These are phyloP conservation scores for Drosophila peninsularis DNA, from an alignment of 2,888 invertebrate genomes.

Conservation along the genomic window DNA sequence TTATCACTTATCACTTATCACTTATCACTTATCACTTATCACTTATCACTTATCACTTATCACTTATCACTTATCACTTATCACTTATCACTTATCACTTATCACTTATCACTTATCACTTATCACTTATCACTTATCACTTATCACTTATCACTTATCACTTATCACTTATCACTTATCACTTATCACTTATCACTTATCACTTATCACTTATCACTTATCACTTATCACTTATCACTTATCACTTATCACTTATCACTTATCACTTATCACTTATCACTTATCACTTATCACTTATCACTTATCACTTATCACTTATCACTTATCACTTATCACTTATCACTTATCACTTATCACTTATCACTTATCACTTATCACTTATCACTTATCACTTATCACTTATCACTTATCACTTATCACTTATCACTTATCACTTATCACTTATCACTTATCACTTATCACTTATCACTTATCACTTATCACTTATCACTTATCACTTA, in stretches of 20 bases:
- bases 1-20: too few relatives aligned
- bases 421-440: too few relatives aligned
- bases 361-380: not conserved
- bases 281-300: not conserved
- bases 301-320: not conserved
- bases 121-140: not conserved
- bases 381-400: not conserved
- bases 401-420: not conserved
- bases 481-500: too few relatives aligned
- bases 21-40: too few relatives aligned
- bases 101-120: too few relatives aligned
- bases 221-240: not conserved
- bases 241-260: not conserved
- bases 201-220: not conserved
- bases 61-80: too few relatives aligned
- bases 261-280: not conserved
- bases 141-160: not conserved
- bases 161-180: not conserved
- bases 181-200: not conserved
- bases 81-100: too few relatives aligned
- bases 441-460: too few relatives aligned
- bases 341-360: not conserved
- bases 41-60: too few relatives aligned
- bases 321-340: not conserved
- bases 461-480: too few relatives aligned